Conservation (phyloP, 2,797 vertebrate genomes). For the Helostoma temminkii region DNA sequence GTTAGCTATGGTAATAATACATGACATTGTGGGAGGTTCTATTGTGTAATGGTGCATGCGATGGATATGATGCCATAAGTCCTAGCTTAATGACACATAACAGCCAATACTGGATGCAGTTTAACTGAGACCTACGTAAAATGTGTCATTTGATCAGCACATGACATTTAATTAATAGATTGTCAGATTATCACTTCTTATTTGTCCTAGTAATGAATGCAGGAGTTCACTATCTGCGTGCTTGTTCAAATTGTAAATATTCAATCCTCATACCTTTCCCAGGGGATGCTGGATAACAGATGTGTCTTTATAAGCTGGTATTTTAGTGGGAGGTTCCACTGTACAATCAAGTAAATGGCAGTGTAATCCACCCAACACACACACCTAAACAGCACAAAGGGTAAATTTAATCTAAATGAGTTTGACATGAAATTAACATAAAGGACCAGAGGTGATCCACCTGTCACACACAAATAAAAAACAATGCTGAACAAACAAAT, state of each 20-base stretch:
- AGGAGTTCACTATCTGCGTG: background rate
- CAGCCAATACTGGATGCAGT: conserved; percentile 11
- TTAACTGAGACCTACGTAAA: conserved; percentile 30
- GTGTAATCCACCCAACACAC: conserved; percentile 20
- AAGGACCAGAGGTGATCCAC: background rate
- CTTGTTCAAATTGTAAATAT: conserved; percentile 3
- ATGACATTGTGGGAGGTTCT: conserved; percentile 50
- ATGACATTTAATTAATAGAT: conserved; percentile 32
- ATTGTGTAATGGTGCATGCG: conserved; percentile 55
- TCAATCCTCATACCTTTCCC: conserved; percentile 16
- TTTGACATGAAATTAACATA: conserved; percentile 7
- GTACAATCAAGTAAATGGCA: conserved; percentile 40
- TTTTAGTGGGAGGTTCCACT: conserved; percentile 31
- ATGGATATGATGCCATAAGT: conserved; percentile 45
- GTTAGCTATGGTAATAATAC: conserved; percentile 59
- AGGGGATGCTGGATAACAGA: conserved; percentile 38
- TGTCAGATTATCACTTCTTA: conserved; percentile 28
- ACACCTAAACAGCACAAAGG: conserved; percentile 4
- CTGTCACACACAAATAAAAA: background rate
- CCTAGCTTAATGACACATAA: conserved; percentile 42
- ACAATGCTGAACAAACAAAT: no score
- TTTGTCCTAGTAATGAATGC: conserved; percentile 11
- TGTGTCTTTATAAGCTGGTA: conserved; percentile 39
- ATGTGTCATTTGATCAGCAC: conserved; percentile 52
- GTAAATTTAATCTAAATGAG: conserved; percentile 23